A percentile compares a stretch with the other conserved stretches of the same genome.
Conservation (phyloP, 2,797 vertebrate species). For the Percopsis omiscomaycus region DNA sequence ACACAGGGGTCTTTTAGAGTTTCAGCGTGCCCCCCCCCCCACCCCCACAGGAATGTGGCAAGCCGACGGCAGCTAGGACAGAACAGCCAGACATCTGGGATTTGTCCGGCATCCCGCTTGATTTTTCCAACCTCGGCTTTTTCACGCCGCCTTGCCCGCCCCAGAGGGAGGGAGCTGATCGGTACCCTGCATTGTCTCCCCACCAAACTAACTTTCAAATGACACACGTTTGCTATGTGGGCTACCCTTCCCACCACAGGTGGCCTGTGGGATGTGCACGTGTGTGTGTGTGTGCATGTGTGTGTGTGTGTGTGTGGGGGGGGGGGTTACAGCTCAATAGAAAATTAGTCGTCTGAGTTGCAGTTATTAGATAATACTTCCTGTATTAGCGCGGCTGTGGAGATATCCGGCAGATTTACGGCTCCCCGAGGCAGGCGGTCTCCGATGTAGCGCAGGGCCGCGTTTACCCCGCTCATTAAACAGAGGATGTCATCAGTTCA, state of each 20-base stretch:
- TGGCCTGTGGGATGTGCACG: not conserved
- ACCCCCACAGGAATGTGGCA: conserved; percentile 59
- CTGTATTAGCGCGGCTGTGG: conserved; percentile 72
- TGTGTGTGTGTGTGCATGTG: too few species aligned
- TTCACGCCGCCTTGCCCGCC: conserved; percentile 37
- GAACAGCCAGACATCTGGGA: conserved; percentile 69
- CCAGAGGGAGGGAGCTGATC: conserved; percentile 29
- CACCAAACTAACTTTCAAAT: conserved; percentile 26
- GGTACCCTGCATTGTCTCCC: conserved; percentile 25
- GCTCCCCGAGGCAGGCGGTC: conserved; percentile 75
- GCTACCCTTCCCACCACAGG: conserved; percentile 26
- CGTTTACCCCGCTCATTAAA: conserved; percentile 88
- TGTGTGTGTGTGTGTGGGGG: conserved; percentile 35
- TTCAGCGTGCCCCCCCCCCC: conserved; percentile 40
- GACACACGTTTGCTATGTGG: conserved; percentile 43
- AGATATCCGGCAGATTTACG: conserved; percentile 82
- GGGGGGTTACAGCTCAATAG: conserved; percentile 56
- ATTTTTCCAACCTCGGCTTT: conserved; percentile 49
- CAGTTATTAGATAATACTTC: conserved; percentile 83
- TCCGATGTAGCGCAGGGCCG: conserved; percentile 74
- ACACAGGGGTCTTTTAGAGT: conserved; percentile 73
- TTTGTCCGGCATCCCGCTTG: conserved; percentile 65
- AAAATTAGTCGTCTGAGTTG: conserved; percentile 71
- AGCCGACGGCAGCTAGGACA: conserved; percentile 53
- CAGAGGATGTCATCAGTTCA: conserved; percentile 95